Base-by-base conservation (phyloP, 2,797 vertebrate genomes). In the Poecilia picta region DNA sequence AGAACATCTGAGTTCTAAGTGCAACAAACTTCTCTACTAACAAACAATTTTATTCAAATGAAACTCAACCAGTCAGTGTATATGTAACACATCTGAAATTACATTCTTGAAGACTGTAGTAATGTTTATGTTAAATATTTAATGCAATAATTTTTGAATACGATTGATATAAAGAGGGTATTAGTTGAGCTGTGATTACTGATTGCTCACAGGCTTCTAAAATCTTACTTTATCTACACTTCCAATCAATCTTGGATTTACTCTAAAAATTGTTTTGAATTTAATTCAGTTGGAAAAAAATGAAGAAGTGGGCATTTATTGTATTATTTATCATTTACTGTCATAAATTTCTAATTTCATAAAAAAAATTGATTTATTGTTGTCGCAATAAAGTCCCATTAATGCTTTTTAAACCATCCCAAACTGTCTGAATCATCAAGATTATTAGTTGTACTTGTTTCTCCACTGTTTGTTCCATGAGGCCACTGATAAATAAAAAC, bases 241-340 rank as follows among this genome's bases (percentile, higher is more conserved):
- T 5, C 39, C 23, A 70, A 15, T 43, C 41, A 28, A 45, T 13
- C 36, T 13, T 68, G 4, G 10, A 43, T 5, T 68, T 23, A n/a
- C 68, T 66, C 33, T 45, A 25, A 71, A 45, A 71, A 45, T 39
- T 28, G 36, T 20, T 45, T 45, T 71, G 13, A 45, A 28, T 78
- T 55, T 18, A 18, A 33, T 66, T 74, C 41, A 2, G 74, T 81
- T 33, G 64, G 18, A 12, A 82, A 43, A 39, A 71, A 70, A 59
- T 72, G 13, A 51, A 51, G 47, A 49, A 20, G 20, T 51, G 20
- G 49, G 20, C 20, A 23, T 10, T 25, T 53, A 53, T 53, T 53
- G 51, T 25, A 25, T 53, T 8, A 53, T 25, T 51, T 51, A 51
- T 51, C 49, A 51, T 51, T 25, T 53, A 53, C 1, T 2, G 23